A percentile compares a stretch with the other conserved stretches of the same genome.
Conservation (phyloP, 1,140 invertebrate genomes). For the Lordiphosa stackelbergi region DNA sequence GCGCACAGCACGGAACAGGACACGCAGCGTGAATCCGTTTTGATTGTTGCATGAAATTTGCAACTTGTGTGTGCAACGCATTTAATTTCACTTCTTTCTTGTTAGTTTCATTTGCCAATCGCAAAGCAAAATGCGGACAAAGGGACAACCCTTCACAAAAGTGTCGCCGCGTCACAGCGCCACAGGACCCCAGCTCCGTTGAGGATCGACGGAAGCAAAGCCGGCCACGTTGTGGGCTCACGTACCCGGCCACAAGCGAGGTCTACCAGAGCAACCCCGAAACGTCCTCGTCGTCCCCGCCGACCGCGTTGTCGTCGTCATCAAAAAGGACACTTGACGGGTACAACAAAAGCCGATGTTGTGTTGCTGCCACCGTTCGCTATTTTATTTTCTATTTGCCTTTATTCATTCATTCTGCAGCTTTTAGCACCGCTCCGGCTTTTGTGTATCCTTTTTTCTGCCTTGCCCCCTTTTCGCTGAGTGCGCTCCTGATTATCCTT, state of each 20-base stretch:
- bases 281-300: slow-evolving; percentile 22
- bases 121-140: slow-evolving; percentile 9
- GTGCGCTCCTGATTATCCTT: slow-evolving; percentile 69
- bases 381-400: slow-evolving; percentile 70
- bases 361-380: slow-evolving; percentile 45
- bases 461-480: background rate
- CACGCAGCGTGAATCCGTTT: slow-evolving; percentile 64
- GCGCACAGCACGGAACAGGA: slow-evolving; percentile 28
- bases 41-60: slow-evolving; percentile 65
- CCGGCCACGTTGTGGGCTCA: slow-evolving; percentile 71
- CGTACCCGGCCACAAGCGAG: slow-evolving; percentile 69
- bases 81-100: slow-evolving; percentile 67
- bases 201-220: slow-evolving; percentile 67
- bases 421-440: slow-evolving; percentile 47
- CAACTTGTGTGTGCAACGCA: slow-evolving; percentile 65
- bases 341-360: slow-evolving; percentile 71
- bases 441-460: slow-evolving; percentile 14
- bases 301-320: slow-evolving; percentile 31
- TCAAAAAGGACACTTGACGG: slow-evolving; percentile 72
- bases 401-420: slow-evolving; percentile 47
- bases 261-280: slow-evolving; percentile 70
- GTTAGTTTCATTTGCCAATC: slow-evolving; percentile 66
- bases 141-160: slow-evolving; percentile 55
- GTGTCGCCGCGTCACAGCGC: slow-evolving; percentile 18
- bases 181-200: slow-evolving; percentile 35